Evolutionary conservation across 35 echinoderm and acorn worm genomes (phyloP), one percentile per base, ranked within the genome.

Genomic region (Apostichopus japonicus): DNA sequence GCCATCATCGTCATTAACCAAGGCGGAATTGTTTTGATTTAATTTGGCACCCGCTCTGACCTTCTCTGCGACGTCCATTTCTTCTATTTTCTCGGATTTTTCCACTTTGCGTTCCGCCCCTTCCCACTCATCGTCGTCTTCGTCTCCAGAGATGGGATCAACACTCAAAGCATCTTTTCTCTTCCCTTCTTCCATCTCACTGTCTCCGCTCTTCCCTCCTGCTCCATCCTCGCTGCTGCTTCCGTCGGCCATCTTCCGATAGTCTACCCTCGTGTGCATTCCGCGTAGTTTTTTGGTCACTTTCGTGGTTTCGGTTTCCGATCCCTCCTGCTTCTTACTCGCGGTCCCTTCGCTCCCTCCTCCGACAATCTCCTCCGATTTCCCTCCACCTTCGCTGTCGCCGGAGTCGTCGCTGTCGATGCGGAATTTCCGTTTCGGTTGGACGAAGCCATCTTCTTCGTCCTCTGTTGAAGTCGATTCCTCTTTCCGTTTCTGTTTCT

Each of bases 341-440:
- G 82, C 22, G 10, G 72, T 61, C 15, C 55, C 65, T 83, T 86
- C 53, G 54, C 89, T 72, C 2, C 55, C 84, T 90, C 91, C 11
- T 8, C 33, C 77, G 72, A 23, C 79, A 16, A 23, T 70, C 90
- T 58, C 59, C 79, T 86, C 22, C 15, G 83, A 53, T 27, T 82
- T 82, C 23, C 8, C 22, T 17, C 59, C 86, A 0, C 10, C 86
- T 65, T 51, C 86, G 23, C 61, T 72, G 4, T 19, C 67, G 2
- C 59, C 62, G 8, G 86, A 89, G 2, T 96, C 95, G 10, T 96
- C 95, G 58, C 95, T 96, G 55, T 96, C 92, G 22, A 96, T 89
- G 52, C 92, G 87, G 76, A 96, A 96, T 54, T 96, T 96, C 22
- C 95, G 81, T 72, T 96, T 96, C 5, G 79, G 78, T 23, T 89